A percentile compares a stretch with the other conserved stretches of the same genome.
These are phyloP conservation scores for Notoglanidium macrostoma DNA, from an alignment of 2,797 vertebrate genomes.

Conservation along the genomic window DNA sequence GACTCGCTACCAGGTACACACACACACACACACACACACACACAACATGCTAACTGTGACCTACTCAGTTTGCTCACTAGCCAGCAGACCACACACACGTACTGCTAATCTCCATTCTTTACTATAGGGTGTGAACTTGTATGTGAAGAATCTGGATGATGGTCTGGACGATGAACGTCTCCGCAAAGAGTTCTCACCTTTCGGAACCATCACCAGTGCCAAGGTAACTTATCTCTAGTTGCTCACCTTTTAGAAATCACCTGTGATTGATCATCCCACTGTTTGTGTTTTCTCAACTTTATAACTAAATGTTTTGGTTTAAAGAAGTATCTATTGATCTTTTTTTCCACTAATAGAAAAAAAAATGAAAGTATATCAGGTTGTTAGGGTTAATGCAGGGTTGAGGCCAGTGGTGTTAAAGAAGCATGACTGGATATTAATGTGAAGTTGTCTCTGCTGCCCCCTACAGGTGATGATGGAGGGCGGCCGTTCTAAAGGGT, in stretches of 20 bases:
- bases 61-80: background rate
- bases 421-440: background rate
- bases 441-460: background rate
- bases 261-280: background rate
- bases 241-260: background rate
- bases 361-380: background rate
- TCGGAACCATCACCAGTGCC: slow-evolving; percentile 80
- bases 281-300: background rate
- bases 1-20: slow-evolving; percentile 92
- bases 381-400: background rate
- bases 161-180: slow-evolving; percentile 88
- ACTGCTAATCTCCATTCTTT: background rate
- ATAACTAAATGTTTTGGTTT: background rate
- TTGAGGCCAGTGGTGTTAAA: background rate
- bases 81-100: background rate
- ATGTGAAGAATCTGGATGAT: slow-evolving; percentile 97
- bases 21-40: background rate
- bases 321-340: background rate
- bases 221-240: slow-evolving; percentile 64
- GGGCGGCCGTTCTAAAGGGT: slow-evolving; percentile 95
- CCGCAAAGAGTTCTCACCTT: slow-evolving; percentile 78
- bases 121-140: slow-evolving; percentile 91
- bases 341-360: background rate
- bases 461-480: slow-evolving; percentile 93
- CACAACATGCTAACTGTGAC: background rate